Percentiles rank a stretch among this genome's conserved stretches.
phyloP scores from a whole-genome alignment of 1,140 invertebrate species.

The Acromyrmex heyeri region DNA sequence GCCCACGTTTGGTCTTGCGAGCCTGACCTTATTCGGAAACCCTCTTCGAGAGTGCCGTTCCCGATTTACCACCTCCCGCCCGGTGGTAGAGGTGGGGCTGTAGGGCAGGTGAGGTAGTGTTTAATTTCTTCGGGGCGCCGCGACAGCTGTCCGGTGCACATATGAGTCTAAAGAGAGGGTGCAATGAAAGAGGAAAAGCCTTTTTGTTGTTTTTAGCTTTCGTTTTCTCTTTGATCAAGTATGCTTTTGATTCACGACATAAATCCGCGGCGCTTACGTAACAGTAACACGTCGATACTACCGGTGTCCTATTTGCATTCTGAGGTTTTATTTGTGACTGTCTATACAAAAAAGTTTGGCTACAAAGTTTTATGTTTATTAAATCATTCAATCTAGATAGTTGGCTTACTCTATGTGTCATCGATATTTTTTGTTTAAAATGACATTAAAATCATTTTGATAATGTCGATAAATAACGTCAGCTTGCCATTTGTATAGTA shows the following conservation, averaged over 20 bases:
- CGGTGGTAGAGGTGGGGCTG: conserved; percentile 61
- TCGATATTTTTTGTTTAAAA: too few species aligned
- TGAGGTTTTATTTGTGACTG: not conserved
- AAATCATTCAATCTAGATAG: too few species aligned
- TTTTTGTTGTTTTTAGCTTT: conserved; percentile 39
- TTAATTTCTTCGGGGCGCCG: conserved; percentile 42
- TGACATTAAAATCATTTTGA: too few species aligned
- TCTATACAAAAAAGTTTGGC: not conserved
- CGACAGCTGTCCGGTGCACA: not conserved
- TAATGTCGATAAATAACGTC: too few species aligned
- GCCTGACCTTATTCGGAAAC: conserved; percentile 86
- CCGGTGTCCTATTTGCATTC: conserved; percentile 26
- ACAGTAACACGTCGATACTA: not conserved
- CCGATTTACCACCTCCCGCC: conserved; percentile 68
- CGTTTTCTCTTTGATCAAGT: not conserved
- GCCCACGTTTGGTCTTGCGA: conserved; percentile 82
- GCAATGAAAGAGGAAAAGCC: not conserved
- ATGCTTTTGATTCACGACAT: conserved; percentile 3
- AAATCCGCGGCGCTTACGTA: conserved; percentile 32
- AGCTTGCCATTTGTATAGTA: too few species aligned
- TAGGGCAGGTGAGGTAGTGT: conserved; percentile 62
- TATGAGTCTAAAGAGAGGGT: conserved; percentile 1
- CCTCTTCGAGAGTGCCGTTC: conserved; percentile 77
- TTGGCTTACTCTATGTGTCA: too few species aligned
- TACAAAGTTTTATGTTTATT: too few species aligned